phyloP scores from a whole-genome alignment of 2,113 vertebrate genomes.

The Alethe diademata region DNA sequence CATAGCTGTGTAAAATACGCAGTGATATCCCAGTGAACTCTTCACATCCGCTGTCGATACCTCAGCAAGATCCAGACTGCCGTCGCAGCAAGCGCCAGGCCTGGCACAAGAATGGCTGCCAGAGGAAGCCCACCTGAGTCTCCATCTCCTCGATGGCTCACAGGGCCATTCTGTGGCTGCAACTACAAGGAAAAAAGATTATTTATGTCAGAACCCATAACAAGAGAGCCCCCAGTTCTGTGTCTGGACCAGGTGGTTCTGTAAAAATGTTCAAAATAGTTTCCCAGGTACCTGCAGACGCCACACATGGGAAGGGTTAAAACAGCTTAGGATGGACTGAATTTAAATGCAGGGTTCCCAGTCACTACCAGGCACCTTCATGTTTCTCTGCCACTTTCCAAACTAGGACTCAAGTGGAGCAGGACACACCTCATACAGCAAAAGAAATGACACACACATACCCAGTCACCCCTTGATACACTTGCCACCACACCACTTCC shows the following conservation, averaged over 20 bases:
- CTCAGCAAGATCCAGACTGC: conserved; percentile 70
- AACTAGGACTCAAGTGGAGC: neutral
- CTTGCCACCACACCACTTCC: neutral
- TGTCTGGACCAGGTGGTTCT: neutral
- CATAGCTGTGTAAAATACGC: conserved; percentile 27
- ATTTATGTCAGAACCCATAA: neutral
- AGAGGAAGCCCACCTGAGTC: conserved; percentile 73
- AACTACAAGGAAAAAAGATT: conserved; percentile 51
- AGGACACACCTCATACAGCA: neutral
- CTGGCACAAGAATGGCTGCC: conserved; percentile 70
- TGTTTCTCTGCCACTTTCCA: neutral
- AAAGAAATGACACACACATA: neutral
- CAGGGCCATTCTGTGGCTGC: conserved; percentile 75
- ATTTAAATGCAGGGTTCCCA: neutral
- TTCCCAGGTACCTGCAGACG: neutral
- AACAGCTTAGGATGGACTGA: neutral
- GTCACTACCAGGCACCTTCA: neutral
- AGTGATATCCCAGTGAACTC: conserved; percentile 17
- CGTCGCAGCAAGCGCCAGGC: conserved; percentile 53
- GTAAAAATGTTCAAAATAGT: neutral
- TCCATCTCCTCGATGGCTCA: conserved; percentile 59
- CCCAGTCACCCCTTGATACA: neutral
- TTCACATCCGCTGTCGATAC: conserved; percentile 74
- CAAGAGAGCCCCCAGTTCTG: neutral
- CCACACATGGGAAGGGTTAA: neutral